Conservation (phyloP, 2,113 vertebrate species). For the Corapipo altera region DNA sequence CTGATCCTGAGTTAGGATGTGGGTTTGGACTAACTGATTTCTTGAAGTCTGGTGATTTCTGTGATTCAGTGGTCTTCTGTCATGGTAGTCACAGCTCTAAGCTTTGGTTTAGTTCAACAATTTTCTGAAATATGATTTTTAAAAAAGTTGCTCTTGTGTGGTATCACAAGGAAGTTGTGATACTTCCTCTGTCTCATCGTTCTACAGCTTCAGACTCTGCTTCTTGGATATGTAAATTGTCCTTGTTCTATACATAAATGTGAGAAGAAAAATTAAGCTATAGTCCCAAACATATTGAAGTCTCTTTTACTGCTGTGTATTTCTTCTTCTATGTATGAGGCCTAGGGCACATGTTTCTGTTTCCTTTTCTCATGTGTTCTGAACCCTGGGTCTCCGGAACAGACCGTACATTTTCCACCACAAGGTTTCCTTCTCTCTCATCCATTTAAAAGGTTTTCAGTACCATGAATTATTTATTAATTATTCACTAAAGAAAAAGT, state of each 20-base stretch:
- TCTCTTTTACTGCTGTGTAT: neutral
- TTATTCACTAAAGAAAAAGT: neutral
- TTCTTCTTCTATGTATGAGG: neutral
- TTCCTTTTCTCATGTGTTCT: neutral
- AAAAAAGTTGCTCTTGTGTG: neutral
- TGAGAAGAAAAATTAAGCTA: neutral
- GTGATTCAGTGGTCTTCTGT: neutral
- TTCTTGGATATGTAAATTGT: neutral
- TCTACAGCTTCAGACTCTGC: neutral
- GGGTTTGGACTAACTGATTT: neutral
- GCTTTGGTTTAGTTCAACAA: neutral
- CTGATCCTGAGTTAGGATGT: neutral
- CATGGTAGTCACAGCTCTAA: neutral
- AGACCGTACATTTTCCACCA: neutral
- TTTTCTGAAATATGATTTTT: neutral
- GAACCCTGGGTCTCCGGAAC: neutral
- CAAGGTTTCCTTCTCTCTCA: neutral
- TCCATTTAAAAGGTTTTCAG: neutral
- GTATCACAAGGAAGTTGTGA: neutral
- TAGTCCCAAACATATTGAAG: neutral
- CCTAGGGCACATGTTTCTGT: neutral
- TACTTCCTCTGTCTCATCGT: neutral
- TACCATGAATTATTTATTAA: constrained; percentile 17
- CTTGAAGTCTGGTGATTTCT: rapidly evolving
- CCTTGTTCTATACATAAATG: neutral